Conservation (phyloP, 2,888 invertebrate species). For the Drosophila suboccidentalis region DNA sequence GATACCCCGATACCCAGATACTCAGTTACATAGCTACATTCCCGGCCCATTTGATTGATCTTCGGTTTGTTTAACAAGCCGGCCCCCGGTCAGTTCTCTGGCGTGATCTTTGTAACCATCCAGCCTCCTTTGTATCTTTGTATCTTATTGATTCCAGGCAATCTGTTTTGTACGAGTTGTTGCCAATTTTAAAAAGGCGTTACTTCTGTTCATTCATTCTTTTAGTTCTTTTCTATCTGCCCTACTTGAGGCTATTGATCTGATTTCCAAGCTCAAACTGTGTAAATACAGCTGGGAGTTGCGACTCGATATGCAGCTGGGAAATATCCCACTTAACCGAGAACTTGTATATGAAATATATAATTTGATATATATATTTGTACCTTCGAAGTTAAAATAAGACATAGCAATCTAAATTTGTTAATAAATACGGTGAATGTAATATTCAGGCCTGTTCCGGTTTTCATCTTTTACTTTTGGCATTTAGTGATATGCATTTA, state of each 20-base stretch:
- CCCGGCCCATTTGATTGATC: constrained; percentile 58
- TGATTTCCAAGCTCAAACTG: constrained; percentile 15
- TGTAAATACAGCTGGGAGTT: constrained; percentile 54
- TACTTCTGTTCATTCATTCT: constrained; percentile 20
- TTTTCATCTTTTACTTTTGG: too few relatives aligned
- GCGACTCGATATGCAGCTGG: constrained; percentile 11
- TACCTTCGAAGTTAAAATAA: background rate
- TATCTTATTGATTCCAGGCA: constrained; percentile 40
- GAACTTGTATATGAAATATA: background rate
- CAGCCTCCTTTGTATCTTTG: constrained; percentile 21
- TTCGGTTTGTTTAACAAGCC: constrained; percentile 64
- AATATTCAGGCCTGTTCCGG: too few relatives aligned
- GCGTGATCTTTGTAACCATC: constrained; percentile 66
- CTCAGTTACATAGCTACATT: background rate
- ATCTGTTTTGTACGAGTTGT: constrained; percentile 27
- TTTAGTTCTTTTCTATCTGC: constrained; percentile 9
- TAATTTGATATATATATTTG: background rate
- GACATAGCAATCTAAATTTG: background rate
- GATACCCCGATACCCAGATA: constrained; percentile 5
- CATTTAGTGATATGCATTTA: too few relatives aligned
- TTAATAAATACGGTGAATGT: background rate
- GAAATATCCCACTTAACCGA: background rate
- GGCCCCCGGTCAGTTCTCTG: constrained; percentile 56
- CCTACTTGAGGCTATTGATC: constrained; percentile 36
- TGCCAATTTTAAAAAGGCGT: constrained; percentile 60